Evolutionary conservation across 2,113 vertebrate genomes (phyloP).

Genomic region (Toxotes chatareus): DNA sequence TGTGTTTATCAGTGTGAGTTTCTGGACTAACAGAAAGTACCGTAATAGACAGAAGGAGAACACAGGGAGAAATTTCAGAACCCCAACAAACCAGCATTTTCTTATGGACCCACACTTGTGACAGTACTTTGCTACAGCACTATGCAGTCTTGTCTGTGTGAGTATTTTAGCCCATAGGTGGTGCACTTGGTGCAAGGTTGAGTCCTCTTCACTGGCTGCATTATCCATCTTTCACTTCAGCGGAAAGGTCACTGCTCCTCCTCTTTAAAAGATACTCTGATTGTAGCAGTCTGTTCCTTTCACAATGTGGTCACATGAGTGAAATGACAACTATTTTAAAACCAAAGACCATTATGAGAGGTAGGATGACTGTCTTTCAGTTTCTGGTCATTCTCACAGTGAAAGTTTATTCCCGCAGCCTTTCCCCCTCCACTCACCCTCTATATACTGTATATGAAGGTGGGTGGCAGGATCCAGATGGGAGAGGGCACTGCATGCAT

Average conservation of each 20-base stretch:
- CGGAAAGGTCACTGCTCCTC: constrained; percentile 45
- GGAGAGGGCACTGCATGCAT: constrained; percentile 66
- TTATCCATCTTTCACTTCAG: constrained; percentile 17
- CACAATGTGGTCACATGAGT: constrained; percentile 21
- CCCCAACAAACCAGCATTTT: constrained; percentile 6
- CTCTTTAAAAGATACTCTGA: constrained; percentile 32
- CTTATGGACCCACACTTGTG: constrained; percentile 18
- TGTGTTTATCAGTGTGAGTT: constrained; percentile 31
- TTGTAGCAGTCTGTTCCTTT: constrained; percentile 4
- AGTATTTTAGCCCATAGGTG: constrained; percentile 31
- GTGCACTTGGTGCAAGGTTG: constrained; percentile 49
- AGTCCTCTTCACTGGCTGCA: constrained; percentile 32
- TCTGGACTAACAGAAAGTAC: constrained; percentile 34
- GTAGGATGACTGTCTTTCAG: constrained; percentile 76
- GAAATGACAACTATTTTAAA: constrained; percentile 63
- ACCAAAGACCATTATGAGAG: constrained; percentile 76
- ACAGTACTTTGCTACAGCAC: constrained; percentile 27
- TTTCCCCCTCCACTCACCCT: constrained; percentile 44
- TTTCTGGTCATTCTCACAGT: constrained; percentile 77
- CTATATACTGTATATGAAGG: constrained; percentile 62
- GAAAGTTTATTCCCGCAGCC: constrained; percentile 60
- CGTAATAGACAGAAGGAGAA: constrained; percentile 2
- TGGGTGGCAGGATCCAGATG: constrained; percentile 47
- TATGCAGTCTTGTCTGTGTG: constrained; percentile 14
- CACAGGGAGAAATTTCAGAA: constrained; percentile 2